Percentiles rank a stretch among this genome's conserved stretches.
These are phyloP conservation scores for Corydoras maculifer DNA, from an alignment of 2,113 vertebrate genomes.

Conservation along the genomic window DNA sequence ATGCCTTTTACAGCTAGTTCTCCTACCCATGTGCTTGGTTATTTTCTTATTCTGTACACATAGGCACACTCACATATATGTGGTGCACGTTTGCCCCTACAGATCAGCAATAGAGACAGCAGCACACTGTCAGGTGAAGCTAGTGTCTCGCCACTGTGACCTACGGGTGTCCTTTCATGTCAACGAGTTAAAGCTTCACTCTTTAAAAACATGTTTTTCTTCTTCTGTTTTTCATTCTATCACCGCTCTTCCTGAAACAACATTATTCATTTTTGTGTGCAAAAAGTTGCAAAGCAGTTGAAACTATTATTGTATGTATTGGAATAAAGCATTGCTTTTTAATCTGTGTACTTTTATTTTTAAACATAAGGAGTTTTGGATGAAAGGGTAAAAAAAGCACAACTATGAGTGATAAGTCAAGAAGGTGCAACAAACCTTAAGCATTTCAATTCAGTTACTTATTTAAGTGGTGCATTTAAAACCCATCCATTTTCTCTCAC, in stretches of 20 bases:
- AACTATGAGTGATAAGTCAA: too few species aligned
- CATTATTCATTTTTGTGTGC: conserved; percentile 33
- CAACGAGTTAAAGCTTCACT: conserved; percentile 16
- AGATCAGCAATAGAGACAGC: conserved; percentile 21
- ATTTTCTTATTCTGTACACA: conserved; percentile 28
- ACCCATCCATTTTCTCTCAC: too few species aligned
- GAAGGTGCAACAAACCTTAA: too few species aligned
- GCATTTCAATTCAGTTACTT: too few species aligned
- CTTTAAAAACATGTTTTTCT: conserved; percentile 5
- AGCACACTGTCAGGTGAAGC: conserved; percentile 3
- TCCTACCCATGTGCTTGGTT: too few species aligned
- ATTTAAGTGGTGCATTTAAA: too few species aligned
- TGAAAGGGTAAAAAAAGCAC: too few species aligned
- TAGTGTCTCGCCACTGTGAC: background rate
- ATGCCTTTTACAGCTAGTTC: too few species aligned
- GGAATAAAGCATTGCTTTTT: too few species aligned
- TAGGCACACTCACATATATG: conserved; percentile 14
- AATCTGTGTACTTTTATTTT: too few species aligned
- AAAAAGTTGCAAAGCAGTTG: background rate
- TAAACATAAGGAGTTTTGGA: too few species aligned
- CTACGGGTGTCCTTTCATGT: conserved; percentile 30
- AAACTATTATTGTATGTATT: too few species aligned
- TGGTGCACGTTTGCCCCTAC: conserved; percentile 1
- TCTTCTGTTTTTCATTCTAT: background rate
- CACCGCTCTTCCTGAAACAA: background rate